Evolutionary conservation across 2,113 vertebrate genomes (phyloP).

Genomic region (Saguinus imperator): DNA sequence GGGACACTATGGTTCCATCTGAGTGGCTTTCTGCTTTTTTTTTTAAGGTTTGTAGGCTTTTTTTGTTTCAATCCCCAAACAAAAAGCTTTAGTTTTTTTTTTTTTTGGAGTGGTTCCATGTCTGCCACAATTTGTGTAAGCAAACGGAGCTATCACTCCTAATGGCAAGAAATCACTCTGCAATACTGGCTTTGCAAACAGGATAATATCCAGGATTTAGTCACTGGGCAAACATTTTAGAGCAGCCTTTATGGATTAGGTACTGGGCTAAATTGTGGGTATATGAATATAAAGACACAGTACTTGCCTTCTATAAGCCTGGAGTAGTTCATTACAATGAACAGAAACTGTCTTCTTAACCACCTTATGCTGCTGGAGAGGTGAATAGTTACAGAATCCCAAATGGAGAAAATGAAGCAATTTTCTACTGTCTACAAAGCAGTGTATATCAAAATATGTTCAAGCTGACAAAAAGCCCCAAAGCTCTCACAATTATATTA

Average conservation of each 20-base stretch:
- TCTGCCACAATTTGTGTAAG: not conserved
- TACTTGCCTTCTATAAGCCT: not conserved
- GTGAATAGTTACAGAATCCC: not conserved
- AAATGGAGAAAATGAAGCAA: not conserved
- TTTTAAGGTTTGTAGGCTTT: not conserved
- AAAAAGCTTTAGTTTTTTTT: not conserved
- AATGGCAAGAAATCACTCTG: not conserved
- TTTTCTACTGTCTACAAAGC: not conserved
- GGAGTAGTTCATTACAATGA: not conserved
- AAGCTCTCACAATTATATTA: not conserved
- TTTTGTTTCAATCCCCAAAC: not conserved
- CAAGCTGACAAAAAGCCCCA: not conserved
- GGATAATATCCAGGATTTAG: not conserved
- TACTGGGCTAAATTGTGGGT: not conserved
- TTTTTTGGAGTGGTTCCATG: not conserved
- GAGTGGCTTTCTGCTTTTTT: not conserved
- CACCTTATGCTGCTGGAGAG: not conserved
- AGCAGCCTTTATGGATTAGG: not conserved
- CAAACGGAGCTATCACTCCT: not conserved
- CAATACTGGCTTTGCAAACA: not conserved
- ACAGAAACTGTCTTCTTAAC: not conserved
- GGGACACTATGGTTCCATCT: not conserved
- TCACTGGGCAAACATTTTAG: not conserved
- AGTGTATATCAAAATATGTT: not conserved
- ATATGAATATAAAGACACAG: not conserved